These are phyloP conservation scores for Macrosoma leucophasiata DNA, from an alignment of 2,888 invertebrate genomes.

Conservation along the genomic window DNA sequence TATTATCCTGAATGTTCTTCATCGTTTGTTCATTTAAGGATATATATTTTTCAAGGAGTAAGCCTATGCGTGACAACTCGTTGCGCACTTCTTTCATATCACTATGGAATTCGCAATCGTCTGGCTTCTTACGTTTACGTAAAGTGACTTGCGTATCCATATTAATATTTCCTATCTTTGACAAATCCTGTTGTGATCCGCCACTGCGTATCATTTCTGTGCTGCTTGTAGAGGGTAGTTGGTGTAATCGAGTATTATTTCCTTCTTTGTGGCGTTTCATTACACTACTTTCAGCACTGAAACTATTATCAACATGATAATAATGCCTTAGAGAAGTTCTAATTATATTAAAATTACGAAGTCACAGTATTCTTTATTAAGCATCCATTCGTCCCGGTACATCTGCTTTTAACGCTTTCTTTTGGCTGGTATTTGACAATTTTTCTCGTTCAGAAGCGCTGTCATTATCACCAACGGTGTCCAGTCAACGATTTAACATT, in stretches of 20 bases:
- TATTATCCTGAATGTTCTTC: constrained; percentile 16
- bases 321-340: too few relatives aligned
- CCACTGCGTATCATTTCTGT: background rate
- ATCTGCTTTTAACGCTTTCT: too few relatives aligned
- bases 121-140: constrained; percentile 9
- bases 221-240: constrained; percentile 4
- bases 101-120: constrained; percentile 8
- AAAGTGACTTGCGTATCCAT: constrained; percentile 10
- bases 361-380: too few relatives aligned
- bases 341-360: too few relatives aligned
- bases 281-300: too few relatives aligned
- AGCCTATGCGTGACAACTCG: constrained; percentile 11
- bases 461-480: too few relatives aligned
- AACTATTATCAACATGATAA: too few relatives aligned
- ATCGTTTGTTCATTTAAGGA: constrained; percentile 15
- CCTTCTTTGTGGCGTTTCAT: too few relatives aligned
- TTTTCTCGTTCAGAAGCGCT: too few relatives aligned
- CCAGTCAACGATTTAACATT: too few relatives aligned
- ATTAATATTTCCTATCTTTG: constrained; percentile 11
- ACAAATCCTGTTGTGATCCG: constrained; percentile 14
- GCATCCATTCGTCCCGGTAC: too few relatives aligned
- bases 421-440: too few relatives aligned
- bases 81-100: constrained; percentile 6
- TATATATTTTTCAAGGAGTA: constrained; percentile 12
- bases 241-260: background rate